Base-by-base conservation (phyloP, 2,797 vertebrate genomes). In the Phataginus tricuspis region DNA sequence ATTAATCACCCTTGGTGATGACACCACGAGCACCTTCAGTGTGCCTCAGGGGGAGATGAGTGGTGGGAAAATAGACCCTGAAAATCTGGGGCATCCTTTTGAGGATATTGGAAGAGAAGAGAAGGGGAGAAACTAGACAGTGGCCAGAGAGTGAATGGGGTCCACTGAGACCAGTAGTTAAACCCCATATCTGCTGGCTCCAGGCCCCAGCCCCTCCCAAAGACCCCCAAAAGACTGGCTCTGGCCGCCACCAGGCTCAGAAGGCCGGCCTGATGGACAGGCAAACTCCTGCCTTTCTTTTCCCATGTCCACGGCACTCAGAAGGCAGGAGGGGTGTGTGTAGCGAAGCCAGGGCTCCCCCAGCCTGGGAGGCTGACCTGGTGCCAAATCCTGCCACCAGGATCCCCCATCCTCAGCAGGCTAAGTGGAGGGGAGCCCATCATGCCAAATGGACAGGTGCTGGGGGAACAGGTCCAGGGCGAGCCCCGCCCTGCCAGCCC, bases 331-430 rank as follows among this genome's bases (percentile, higher is more conserved):
- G 75, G 53, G 27, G 2, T 4, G 29, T 2, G 29, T 37, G 90
- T 2, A 39, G 82, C 82, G 49, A 91, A 92, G 49, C 91, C 16
- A 8, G 91, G 85, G 21, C 37, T 79, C 55, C 86, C 87, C 68
- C 31, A 2, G 10, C 53, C 55, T 16, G 45, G 59, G 69, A 86
- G 31, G 42, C 23, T 3, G 23, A 78, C 13, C n/a, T 14, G 2
- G 59, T 64, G 90, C 96, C 95, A 96, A 64, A 23, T 64, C 45
- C 86, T 89, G 91, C 69, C 2, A 13, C 75, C 83, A 95, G 97
- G 96, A 82, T 86, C 83, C 94, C 94, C 55, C 49, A n/a, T 19
- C 37, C 78, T 77, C 83, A 61, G 95, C 34, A 27, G 86, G 96
- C 78, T 75, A 23, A 8, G 53, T 0, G 0, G 55, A 90, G 88